These are phyloP conservation scores for Ramphastos sulfuratus DNA, from an alignment of 2,113 vertebrate genomes.

Conservation along the genomic window DNA sequence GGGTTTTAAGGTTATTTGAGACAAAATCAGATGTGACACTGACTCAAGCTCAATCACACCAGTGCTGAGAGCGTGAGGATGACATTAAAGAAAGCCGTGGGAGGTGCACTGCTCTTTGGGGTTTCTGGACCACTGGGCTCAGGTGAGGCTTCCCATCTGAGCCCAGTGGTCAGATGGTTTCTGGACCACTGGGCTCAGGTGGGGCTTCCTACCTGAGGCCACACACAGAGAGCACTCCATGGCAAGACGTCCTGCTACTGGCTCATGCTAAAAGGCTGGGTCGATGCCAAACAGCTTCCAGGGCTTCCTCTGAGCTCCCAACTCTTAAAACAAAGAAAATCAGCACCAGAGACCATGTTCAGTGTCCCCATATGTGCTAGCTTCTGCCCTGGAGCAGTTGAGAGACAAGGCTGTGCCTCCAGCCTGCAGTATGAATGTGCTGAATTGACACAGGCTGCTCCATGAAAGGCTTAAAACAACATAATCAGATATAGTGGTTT, in stretches of 20 bases:
- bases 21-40: background rate
- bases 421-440: background rate
- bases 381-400: background rate
- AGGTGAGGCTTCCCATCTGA: background rate
- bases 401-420: background rate
- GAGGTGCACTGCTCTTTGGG: background rate
- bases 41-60: background rate
- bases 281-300: background rate
- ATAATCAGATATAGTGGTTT: conserved; percentile 11
- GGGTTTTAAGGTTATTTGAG: conserved; percentile 10
- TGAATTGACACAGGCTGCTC: background rate
- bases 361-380: background rate
- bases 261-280: background rate
- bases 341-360: background rate
- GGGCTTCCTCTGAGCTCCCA: background rate
- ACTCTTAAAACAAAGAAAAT: background rate
- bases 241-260: background rate
- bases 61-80: fast-evolving
- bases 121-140: background rate
- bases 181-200: background rate
- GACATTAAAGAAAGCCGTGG: fast-evolving
- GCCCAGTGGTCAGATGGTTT: background rate
- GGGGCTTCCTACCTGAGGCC: background rate
- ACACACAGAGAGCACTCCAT: background rate
- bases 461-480: background rate